A percentile compares a stretch with the other conserved stretches of the same genome.
These are phyloP conservation scores for Pachyramphus minor DNA, from an alignment of 2,113 vertebrate genomes.

Conservation along the genomic window DNA sequence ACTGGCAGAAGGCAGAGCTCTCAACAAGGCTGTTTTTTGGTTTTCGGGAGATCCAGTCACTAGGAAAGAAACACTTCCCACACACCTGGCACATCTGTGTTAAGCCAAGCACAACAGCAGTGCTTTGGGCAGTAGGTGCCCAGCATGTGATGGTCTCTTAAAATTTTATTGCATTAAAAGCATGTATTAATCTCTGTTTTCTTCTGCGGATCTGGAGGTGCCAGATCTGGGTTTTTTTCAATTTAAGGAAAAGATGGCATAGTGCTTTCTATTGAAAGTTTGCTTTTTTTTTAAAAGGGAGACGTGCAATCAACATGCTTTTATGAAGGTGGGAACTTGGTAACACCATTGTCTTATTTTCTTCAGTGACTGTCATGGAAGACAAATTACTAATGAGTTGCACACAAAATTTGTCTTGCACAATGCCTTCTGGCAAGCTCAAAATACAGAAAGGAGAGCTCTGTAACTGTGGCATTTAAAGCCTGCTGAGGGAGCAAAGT, in stretches of 20 bases:
- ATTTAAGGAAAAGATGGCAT: background rate
- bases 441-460: background rate
- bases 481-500: background rate
- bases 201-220: background rate
- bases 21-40: background rate
- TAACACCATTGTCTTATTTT: background rate
- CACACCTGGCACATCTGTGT: background rate
- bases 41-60: background rate
- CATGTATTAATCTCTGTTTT: background rate
- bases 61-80: background rate
- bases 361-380: background rate
- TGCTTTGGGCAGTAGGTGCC: background rate
- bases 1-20: background rate
- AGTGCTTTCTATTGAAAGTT: background rate
- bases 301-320: background rate
- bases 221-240: background rate
- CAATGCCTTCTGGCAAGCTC: background rate
- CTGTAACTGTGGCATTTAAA: slow-evolving; percentile 2
- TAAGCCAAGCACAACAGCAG: background rate
- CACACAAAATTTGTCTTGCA: background rate
- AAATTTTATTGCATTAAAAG: background rate
- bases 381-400: background rate
- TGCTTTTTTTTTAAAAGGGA: background rate
- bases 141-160: background rate
- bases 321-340: background rate